Evolutionary conservation across 2,113 vertebrate species (phyloP).

Genomic region (Nestor notabilis): DNA sequence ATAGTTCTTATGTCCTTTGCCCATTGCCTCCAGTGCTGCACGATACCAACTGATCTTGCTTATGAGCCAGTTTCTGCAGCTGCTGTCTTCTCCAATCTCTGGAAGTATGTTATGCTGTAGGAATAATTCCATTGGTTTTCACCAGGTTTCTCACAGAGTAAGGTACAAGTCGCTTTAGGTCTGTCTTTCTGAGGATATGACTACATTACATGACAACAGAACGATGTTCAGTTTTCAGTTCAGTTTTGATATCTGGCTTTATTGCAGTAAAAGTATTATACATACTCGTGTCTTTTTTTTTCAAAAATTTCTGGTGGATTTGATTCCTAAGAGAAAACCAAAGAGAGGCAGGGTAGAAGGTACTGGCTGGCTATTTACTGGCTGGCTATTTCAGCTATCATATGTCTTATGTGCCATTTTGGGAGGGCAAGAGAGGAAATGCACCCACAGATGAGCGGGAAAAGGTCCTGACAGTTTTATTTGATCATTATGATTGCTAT

Average conservation of each 20-base stretch:
- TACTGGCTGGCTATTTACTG: background rate
- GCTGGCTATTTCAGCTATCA: background rate
- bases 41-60: background rate
- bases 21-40: background rate
- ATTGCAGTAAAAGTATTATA: background rate
- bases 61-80: background rate
- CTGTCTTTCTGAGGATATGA: background rate
- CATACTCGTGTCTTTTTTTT: background rate
- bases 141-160: background rate
- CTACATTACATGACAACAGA: background rate
- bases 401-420: background rate
- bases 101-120: background rate
- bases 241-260: background rate
- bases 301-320: background rate
- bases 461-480: background rate
- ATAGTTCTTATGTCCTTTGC: background rate
- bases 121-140: background rate
- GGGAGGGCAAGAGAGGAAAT: background rate
- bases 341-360: background rate
- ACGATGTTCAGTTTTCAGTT: rapidly evolving
- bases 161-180: background rate
- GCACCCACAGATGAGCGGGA: background rate
- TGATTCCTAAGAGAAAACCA: background rate
- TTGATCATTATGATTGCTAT: background rate
- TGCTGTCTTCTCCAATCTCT: background rate